Evolutionary conservation across 2,797 vertebrate genomes (phyloP), one percentile per base, ranked within the genome.

Genomic region (Rhynchotus rufescens): DNA sequence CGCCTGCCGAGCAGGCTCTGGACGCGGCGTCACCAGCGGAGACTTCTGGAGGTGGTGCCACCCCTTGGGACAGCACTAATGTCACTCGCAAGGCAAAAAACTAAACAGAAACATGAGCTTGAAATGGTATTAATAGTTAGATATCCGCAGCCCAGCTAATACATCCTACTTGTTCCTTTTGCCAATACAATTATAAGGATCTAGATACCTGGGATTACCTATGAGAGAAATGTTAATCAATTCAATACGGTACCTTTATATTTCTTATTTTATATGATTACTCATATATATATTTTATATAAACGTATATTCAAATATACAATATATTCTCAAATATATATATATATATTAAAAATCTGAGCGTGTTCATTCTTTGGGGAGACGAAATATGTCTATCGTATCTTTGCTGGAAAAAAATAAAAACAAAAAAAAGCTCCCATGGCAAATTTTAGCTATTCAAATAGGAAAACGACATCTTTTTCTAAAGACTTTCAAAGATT

Each of bases 401-500:
- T 20, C 42, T 59, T 28, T 34, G 28, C 25, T 49, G 36, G 76
- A 87, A 75, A 89, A 89, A 34, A 36, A 26, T 34, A 36, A 32
- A 95, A 34, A 36, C 12, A 34, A 34, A 32, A 94, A 86, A 67
- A 28, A 83, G 80, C 73, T 87, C 88, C 92, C 77, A 51, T 71
- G 74, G 90, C 74, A 89, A 85, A 76, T 91, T 93, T 88, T 74
- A 93, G 61, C 67, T 77, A 81, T 49, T 22, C 36, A 73, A 22
- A 38, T 40, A 88, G 38, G 65, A 84, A 93, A 94, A 90, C 72
- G 14, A 51, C 26, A 13, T 76, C 28, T 73, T 89, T 90, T 92
- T 62, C 76, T 86, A 78, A 84, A 93, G 62, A 66, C 19, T 88
- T 94, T 94, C 89, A 96, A 94, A 95, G 89, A 91, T 38, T 54